Conservation (phyloP, 2,888 invertebrate genomes). For the Carterocephalus palaemon region DNA sequence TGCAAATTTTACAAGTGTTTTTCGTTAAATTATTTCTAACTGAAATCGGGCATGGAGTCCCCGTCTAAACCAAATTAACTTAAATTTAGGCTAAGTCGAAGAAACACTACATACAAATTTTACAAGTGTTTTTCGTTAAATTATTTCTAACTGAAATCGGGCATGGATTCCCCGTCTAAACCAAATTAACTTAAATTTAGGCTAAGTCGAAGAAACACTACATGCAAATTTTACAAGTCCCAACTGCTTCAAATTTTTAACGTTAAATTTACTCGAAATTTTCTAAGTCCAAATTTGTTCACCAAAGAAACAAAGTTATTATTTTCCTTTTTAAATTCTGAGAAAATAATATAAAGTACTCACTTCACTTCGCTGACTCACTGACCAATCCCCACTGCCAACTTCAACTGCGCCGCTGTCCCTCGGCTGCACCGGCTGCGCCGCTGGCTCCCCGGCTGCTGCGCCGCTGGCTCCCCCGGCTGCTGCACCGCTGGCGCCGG, state of each 20-base stretch:
- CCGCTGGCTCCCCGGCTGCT: too few relatives aligned
- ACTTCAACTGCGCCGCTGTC: too few relatives aligned
- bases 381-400: too few relatives aligned
- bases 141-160: background rate
- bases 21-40: background rate
- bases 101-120: background rate
- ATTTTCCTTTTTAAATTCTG: too few relatives aligned
- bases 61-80: background rate
- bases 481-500: too few relatives aligned
- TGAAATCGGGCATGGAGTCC: constrained; percentile 1
- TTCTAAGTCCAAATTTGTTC: background rate
- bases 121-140: background rate
- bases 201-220: background rate
- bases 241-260: too few relatives aligned
- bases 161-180: constrained; percentile 1
- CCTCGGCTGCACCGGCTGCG: too few relatives aligned
- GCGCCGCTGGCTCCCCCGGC: too few relatives aligned
- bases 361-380: too few relatives aligned
- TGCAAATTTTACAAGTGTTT: background rate
- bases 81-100: background rate
- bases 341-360: too few relatives aligned
- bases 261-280: background rate
- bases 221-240: background rate
- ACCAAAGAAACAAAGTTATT: too few relatives aligned
- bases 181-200: background rate